phyloP scores from a whole-genome alignment of 2,888 invertebrate species.

The Trissolcus brochymenae region DNA sequence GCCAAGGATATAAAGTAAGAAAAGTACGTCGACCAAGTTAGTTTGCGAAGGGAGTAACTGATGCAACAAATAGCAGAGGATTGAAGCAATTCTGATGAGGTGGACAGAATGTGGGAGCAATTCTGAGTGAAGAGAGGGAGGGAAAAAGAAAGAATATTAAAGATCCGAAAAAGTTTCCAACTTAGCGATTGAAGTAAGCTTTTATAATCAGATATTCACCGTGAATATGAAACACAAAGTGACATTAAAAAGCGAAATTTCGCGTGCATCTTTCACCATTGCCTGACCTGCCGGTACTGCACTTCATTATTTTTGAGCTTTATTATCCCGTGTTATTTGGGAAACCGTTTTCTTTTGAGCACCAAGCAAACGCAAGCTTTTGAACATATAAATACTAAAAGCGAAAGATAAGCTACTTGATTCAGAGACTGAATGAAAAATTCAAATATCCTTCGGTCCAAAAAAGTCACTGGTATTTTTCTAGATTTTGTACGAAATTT shows the following conservation, averaged over 20 bases:
- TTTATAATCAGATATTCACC: constrained; percentile 53
- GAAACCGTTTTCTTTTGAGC: constrained; percentile 49
- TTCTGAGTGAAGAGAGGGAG: constrained; percentile 3
- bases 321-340: constrained; percentile 49
- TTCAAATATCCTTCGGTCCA: constrained; percentile 42
- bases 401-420: constrained; percentile 51
- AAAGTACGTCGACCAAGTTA: constrained; percentile 35
- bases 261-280: constrained; percentile 42
- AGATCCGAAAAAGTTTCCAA: constrained; percentile 54
- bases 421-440: constrained; percentile 49
- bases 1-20: constrained; percentile 29
- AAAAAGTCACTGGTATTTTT: constrained; percentile 37
- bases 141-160: constrained; percentile 32
- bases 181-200: constrained; percentile 51
- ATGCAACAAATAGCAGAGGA: background rate
- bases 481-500: constrained; percentile 26
- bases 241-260: constrained; percentile 57
- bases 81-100: constrained; percentile 50
- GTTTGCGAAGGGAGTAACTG: constrained; percentile 37
- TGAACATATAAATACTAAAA: constrained; percentile 49
- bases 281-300: constrained; percentile 40
- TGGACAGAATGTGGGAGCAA: constrained; percentile 35
- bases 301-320: constrained; percentile 40
- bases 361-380: constrained; percentile 40
- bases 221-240: constrained; percentile 57